These are phyloP conservation scores for Hyposmocoma kahamanoa DNA, from an alignment of 1,140 invertebrate genomes.

Conservation along the genomic window DNA sequence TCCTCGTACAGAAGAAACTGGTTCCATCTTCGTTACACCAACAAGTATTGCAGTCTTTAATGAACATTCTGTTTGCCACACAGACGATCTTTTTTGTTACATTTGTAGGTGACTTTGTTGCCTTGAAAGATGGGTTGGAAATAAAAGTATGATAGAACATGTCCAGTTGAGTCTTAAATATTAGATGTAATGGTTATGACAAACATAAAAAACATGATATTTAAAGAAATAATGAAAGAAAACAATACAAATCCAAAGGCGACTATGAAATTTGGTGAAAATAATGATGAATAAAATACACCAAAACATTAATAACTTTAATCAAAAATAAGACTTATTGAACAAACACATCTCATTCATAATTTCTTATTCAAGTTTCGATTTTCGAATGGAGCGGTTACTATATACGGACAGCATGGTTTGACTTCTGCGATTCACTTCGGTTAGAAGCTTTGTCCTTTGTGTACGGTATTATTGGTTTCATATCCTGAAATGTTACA, in stretches of 20 bases:
- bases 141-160: too few species aligned
- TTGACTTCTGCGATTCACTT: background rate
- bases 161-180: too few species aligned
- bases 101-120: slow-evolving; percentile 20
- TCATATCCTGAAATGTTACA: slow-evolving; percentile 47
- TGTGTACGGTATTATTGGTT: slow-evolving; percentile 37
- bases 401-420: background rate
- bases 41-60: slow-evolving; percentile 64
- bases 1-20: slow-evolving; percentile 53
- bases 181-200: too few species aligned
- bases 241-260: too few species aligned
- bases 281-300: too few species aligned
- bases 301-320: background rate
- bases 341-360: background rate
- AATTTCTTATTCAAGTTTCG: background rate
- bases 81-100: slow-evolving; percentile 39
- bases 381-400: too few species aligned
- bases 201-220: too few species aligned
- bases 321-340: background rate
- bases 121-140: too few species aligned
- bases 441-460: background rate
- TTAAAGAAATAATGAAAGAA: too few species aligned
- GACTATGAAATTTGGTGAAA: too few species aligned
- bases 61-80: slow-evolving; percentile 55
- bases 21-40: slow-evolving; percentile 65